Evolutionary conservation across 2,113 vertebrate species (phyloP).

Genomic region (Gymnogyps californianus): DNA sequence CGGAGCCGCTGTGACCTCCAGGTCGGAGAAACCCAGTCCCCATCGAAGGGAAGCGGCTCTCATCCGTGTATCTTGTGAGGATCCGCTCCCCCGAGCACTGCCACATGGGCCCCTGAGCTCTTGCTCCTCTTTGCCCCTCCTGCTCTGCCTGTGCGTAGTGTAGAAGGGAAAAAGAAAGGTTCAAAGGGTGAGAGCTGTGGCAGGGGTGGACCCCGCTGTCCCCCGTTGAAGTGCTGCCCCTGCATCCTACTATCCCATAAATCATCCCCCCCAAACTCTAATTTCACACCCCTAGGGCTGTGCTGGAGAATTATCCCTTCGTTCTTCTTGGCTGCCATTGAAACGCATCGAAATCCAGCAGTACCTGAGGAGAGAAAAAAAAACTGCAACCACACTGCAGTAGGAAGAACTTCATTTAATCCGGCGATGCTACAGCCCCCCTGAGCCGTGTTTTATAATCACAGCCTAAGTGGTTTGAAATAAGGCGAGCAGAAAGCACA

Average conservation of each 20-base stretch:
- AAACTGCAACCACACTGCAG: not conserved
- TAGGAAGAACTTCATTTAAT: not conserved
- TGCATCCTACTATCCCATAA: not conserved
- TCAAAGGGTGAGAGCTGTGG: not conserved
- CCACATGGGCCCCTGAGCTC: fast-evolving
- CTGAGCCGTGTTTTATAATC: not conserved
- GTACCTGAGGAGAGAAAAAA: not conserved
- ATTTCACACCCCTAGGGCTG: not conserved
- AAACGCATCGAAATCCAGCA: fast-evolving
- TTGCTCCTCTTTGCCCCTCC: too few relatives aligned
- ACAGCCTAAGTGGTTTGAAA: not conserved
- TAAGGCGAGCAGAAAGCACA: not conserved
- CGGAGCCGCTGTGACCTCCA: fast-evolving
- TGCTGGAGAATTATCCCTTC: fast-evolving
- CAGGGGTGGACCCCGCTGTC: fast-evolving
- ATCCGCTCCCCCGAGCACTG: fast-evolving
- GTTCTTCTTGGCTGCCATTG: fast-evolving
- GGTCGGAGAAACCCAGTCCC: not conserved
- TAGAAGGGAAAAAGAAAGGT: not conserved
- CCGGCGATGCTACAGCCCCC: fast-evolving
- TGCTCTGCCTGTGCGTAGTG: too few relatives aligned
- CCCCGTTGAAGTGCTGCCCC: not conserved
- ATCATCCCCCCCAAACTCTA: not conserved
- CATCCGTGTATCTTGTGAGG: too few relatives aligned
- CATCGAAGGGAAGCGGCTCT: fast-evolving